A percentile compares a stretch with the other conserved stretches of the same genome.
These are phyloP conservation scores for Microtus richardsoni DNA, from an alignment of 2,113 vertebrate genomes.

Conservation along the genomic window DNA sequence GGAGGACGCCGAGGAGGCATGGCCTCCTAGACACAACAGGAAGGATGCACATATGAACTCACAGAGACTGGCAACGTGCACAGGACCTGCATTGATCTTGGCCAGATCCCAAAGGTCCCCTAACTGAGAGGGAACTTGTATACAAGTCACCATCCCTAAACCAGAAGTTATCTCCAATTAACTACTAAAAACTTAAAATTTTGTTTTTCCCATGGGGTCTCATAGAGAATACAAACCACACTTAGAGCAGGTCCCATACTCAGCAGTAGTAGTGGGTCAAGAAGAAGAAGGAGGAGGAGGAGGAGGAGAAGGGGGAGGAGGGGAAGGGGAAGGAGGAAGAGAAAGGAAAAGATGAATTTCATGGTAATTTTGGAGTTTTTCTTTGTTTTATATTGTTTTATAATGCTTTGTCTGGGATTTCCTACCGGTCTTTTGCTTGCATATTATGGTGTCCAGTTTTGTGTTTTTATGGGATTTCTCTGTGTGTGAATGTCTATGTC, in stretches of 20 bases:
- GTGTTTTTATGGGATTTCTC: background rate
- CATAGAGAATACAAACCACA: background rate
- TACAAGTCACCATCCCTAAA: background rate
- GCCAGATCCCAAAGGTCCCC: background rate
- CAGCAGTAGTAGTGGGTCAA: background rate
- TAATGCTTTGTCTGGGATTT: background rate
- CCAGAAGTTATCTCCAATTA: background rate
- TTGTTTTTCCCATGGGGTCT: background rate
- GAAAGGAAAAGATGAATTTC: background rate
- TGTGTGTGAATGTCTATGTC: background rate
- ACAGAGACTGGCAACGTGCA: background rate
- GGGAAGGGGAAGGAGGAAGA: no score
- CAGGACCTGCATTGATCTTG: background rate
- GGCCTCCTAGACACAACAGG: background rate
- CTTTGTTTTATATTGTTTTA: background rate
- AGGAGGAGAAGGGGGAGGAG: no score
- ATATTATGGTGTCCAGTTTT: background rate
- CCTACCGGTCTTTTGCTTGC: background rate
- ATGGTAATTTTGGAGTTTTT: background rate
- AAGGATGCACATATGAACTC: background rate
- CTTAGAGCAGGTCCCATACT: background rate
- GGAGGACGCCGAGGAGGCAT: rapidly evolving
- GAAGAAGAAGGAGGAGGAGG: no score
- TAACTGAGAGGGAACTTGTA: background rate
- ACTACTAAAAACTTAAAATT: background rate